Base-by-base conservation (phyloP, 2,888 invertebrate genomes). In the Pristionchus japonicus region DNA sequence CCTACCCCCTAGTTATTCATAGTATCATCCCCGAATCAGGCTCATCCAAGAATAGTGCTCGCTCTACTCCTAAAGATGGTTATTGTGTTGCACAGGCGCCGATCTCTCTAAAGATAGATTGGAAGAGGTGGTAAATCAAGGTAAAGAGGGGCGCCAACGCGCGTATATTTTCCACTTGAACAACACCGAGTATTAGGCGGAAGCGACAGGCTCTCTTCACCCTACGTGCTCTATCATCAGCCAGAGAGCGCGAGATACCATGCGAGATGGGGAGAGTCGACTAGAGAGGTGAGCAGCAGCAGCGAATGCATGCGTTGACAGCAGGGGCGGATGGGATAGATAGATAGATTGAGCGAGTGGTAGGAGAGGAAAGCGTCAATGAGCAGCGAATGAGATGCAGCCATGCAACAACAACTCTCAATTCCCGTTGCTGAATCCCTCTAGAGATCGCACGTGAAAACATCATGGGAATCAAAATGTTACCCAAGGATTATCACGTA, bases 111-210 rank as follows among this genome's bases (percentile, higher is more conserved):
- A 34, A 34, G 70, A 70, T 70, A 70, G 70, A 70, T 70, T 23
- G 70, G 37, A 37, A 17, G 37, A 37, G 23, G 37, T n/a, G 37
- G 34, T 37, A 70, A 20, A 27, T 15, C 34, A 70, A 70, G 37
- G 70, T 3, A 1, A 15, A 70, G 37, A 37, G 20, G n/a, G 70
- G 70, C 20, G 37, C 70, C 17, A n/a, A n/a, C n/a, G n/a, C n/a
- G 64, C 27, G 64, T 67, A 67, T 70, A 40, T 70, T 70, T 70
- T 70, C 70, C 70, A 70, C 70, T 70, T 70, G 70, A 70, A 37
- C 70, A 37, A 34, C 37, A 70, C 70, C 34, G 37, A 34, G 64
- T 34, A 70, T 70, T 70, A 37, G 64, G n/a, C n/a, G n/a, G n/a
- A n/a, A n/a, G n/a, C n/a, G n/a, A n/a, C n/a, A n/a, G n/a, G n/a